Percentiles rank a stretch among this genome's conserved stretches.
Evolutionary conservation across 53 echinoderm and acorn worm species (phyloP).

Genomic region (Antedon mediterranea): DNA sequence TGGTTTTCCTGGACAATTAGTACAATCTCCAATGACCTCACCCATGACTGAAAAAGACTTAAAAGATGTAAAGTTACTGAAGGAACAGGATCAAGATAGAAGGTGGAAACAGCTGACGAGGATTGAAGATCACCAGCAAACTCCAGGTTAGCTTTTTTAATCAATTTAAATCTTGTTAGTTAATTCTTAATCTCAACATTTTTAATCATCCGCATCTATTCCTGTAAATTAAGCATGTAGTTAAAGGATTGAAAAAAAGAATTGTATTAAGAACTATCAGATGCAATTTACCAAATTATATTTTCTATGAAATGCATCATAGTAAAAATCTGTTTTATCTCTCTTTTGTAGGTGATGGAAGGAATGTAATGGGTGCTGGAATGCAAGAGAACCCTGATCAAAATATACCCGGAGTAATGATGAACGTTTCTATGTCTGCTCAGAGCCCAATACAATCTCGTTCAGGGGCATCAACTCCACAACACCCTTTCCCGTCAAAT

Average conservation of each 20-base stretch:
- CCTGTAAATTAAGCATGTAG: too few relatives aligned
- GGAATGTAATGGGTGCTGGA: background rate
- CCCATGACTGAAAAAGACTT: background rate
- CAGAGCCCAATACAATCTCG: background rate
- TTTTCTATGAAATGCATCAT: background rate
- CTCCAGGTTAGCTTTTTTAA: too few relatives aligned
- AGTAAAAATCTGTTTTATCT: background rate
- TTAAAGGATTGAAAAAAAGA: too few relatives aligned
- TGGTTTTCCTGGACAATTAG: background rate
- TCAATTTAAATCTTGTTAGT: too few relatives aligned
- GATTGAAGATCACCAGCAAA: background rate
- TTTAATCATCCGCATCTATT: too few relatives aligned
- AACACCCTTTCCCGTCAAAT: background rate
- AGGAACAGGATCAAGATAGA: constrained; percentile 39
- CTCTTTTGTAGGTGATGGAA: background rate
- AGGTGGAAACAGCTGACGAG: background rate
- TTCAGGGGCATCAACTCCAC: background rate
- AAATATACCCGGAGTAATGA: background rate
- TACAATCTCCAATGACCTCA: background rate
- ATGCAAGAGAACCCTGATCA: background rate
- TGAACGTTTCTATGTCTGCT: background rate
- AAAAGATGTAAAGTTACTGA: constrained; percentile 31
- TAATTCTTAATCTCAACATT: too few relatives aligned
- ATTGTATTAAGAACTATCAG: too few relatives aligned
- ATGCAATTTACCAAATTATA: too few relatives aligned